A percentile compares a stretch with the other conserved stretches of the same genome.
Evolutionary conservation across 2,113 vertebrate genomes (phyloP).

Genomic region (Calonectris borealis): DNA sequence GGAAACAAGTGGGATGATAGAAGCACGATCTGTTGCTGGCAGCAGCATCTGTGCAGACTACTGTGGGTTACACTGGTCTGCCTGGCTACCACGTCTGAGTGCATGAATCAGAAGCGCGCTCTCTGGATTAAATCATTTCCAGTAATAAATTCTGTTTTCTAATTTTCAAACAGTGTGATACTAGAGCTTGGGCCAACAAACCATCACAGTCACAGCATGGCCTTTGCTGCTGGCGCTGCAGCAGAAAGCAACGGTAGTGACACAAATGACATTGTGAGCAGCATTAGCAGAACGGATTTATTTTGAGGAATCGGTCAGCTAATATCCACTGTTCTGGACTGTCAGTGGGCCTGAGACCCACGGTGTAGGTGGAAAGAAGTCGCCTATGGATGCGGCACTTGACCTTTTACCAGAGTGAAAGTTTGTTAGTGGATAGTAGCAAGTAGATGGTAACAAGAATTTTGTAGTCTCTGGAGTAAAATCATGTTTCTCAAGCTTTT

Average conservation of each 20-base stretch:
- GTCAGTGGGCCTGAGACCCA: background rate
- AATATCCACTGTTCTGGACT: background rate
- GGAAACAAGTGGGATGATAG: background rate
- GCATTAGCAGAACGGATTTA: background rate
- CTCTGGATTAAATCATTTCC: background rate
- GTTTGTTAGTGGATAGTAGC: background rate
- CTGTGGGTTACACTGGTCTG: background rate
- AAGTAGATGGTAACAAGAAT: background rate
- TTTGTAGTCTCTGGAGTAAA: background rate
- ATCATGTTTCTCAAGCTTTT: background rate
- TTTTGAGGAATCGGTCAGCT: background rate
- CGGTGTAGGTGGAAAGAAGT: fast-evolving
- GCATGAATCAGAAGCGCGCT: conserved; percentile 15
- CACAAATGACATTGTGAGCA: background rate
- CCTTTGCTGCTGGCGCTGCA: background rate
- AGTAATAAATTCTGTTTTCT: conserved; percentile 21
- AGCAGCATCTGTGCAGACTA: background rate
- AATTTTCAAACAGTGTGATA: conserved; percentile 14
- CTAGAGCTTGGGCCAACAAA: background rate
- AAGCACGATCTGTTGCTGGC: conserved; percentile 1
- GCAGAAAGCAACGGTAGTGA: background rate
- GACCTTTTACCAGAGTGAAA: background rate
- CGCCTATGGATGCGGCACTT: too few relatives aligned
- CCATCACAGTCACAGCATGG: background rate
- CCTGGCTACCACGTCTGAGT: background rate